Evolutionary conservation across 2,797 vertebrate genomes (phyloP).

Genomic region (Mus spretus): DNA sequence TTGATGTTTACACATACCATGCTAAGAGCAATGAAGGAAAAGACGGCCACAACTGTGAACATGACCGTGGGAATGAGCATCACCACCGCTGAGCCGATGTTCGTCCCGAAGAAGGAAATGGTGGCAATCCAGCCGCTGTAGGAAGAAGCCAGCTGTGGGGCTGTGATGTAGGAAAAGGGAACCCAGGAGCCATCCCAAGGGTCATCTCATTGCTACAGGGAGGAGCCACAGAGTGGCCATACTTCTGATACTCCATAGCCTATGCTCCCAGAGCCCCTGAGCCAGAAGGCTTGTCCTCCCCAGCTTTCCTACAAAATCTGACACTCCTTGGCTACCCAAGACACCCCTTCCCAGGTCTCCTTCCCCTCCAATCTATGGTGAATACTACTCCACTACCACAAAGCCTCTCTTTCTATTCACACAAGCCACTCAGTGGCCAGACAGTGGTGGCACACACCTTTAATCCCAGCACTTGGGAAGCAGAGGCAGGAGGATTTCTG

Average conservation of each 20-base stretch:
- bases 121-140: slow-evolving; percentile 97
- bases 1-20: slow-evolving; percentile 90
- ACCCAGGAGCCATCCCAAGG: slow-evolving; percentile 6
- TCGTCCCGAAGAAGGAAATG: slow-evolving; percentile 96
- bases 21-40: slow-evolving; percentile 96
- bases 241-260: not conserved
- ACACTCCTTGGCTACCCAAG: not conserved
- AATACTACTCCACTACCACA: not conserved
- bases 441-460: too few relatives aligned
- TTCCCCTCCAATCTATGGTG: not conserved
- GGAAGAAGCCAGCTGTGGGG: slow-evolving; percentile 68
- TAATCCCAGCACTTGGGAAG: too few relatives aligned
- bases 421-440: not conserved
- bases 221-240: not conserved
- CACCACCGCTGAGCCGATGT: slow-evolving; percentile 94
- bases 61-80: slow-evolving; percentile 97
- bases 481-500: too few relatives aligned
- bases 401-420: not conserved
- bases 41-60: slow-evolving; percentile 95
- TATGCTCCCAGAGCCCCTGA: not conserved
- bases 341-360: not conserved
- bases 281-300: not conserved
- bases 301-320: not conserved
- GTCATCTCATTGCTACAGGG: not conserved
- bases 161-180: not conserved